A percentile compares a stretch with the other conserved stretches of the same genome.
Conservation (phyloP, 2,113 vertebrate species). For the Odocoileus hemionus region DNA sequence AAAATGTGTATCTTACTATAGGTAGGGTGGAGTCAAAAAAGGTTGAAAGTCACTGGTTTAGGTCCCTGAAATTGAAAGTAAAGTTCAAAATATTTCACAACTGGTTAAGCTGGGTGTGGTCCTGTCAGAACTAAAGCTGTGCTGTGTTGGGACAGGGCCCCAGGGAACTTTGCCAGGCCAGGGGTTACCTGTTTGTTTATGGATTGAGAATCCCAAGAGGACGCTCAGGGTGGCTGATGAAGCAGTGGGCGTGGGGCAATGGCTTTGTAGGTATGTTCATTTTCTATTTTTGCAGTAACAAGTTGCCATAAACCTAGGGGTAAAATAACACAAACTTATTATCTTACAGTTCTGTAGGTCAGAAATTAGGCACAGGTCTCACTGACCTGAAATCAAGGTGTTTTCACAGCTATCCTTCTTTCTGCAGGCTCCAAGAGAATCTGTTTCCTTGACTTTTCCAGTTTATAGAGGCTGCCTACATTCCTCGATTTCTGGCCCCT, state of each 20-base stretch:
- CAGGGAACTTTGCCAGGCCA: neutral
- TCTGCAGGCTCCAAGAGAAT: neutral
- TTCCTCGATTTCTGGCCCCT: neutral
- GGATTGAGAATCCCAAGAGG: neutral
- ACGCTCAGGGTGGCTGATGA: neutral
- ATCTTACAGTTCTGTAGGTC: neutral
- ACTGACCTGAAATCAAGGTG: neutral
- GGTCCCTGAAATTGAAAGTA: neutral
- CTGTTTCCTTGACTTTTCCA: neutral
- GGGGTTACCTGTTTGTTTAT: neutral
- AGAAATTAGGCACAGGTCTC: neutral
- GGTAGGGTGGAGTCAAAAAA: neutral
- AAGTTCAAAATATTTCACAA: neutral
- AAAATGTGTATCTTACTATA: neutral
- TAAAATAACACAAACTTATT: neutral
- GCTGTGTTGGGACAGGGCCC: neutral
- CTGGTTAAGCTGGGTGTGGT: neutral
- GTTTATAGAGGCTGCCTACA: neutral
- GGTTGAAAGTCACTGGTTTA: neutral
- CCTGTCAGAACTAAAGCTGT: neutral
- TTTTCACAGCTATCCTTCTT: neutral
- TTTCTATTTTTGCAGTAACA: neutral
- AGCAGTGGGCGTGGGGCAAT: neutral
- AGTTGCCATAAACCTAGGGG: neutral
- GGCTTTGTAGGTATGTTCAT: neutral